These are phyloP conservation scores for Pterostichus niger DNA, from an alignment of 2,888 invertebrate genomes.

Conservation along the genomic window DNA sequence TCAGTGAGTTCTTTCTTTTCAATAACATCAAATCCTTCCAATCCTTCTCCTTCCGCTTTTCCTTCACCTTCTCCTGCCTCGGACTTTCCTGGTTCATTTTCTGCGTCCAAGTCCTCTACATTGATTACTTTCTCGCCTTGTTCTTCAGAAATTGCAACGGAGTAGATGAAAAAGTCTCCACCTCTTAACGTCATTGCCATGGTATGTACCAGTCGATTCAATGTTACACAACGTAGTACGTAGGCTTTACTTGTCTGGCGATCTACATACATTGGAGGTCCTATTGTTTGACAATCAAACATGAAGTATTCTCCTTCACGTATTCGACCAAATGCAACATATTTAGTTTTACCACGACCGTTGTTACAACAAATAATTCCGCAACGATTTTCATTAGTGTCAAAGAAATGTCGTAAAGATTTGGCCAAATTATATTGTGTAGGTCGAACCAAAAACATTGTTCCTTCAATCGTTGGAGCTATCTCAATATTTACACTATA, in stretches of 20 bases:
- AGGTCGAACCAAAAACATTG: conserved; percentile 80
- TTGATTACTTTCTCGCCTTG: conserved; percentile 17
- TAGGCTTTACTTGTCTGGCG: conserved; percentile 78
- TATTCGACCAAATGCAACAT: conserved; percentile 74
- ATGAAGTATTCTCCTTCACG: conserved; percentile 81
- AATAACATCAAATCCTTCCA: no score
- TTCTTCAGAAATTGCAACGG: conserved; percentile 71
- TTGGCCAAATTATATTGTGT: conserved; percentile 83
- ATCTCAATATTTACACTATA: conserved; percentile 80
- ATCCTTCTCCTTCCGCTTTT: no score
- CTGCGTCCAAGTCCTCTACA: not conserved
- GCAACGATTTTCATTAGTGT: conserved; percentile 76
- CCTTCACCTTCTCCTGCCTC: not conserved
- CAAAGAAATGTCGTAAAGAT: conserved; percentile 81
- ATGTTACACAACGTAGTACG: conserved; percentile 80
- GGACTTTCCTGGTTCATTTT: not conserved
- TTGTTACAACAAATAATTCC: conserved; percentile 81
- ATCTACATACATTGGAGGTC: conserved; percentile 81
- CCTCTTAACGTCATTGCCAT: conserved; percentile 80
- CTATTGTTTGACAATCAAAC: conserved; percentile 83
- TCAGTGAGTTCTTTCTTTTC: no score
- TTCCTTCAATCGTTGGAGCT: conserved; percentile 81
- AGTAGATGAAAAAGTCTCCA: conserved; percentile 76
- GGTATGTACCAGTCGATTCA: conserved; percentile 82
- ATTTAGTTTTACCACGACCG: conserved; percentile 75